Evolutionary conservation across 2,113 vertebrate genomes (phyloP).

Genomic region (Pyrgilauda ruficollis): DNA sequence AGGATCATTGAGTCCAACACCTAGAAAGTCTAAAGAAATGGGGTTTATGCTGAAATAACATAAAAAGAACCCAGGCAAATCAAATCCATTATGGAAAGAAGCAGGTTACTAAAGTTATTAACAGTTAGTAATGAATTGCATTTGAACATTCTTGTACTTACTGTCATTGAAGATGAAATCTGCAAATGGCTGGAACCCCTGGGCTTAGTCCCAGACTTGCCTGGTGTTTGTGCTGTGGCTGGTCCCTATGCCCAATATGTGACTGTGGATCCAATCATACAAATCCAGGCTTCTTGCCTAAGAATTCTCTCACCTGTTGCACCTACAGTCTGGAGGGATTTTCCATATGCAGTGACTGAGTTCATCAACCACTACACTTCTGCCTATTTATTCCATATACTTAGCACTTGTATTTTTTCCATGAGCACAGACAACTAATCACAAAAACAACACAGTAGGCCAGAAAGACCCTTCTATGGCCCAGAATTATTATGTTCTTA

Average conservation of each 20-base stretch:
- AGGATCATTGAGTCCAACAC: background rate
- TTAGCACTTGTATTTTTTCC: background rate
- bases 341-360: background rate
- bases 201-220: background rate
- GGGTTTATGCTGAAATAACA: background rate
- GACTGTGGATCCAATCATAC: background rate
- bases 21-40: background rate
- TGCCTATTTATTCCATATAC: background rate
- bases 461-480: background rate
- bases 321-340: background rate
- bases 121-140: background rate
- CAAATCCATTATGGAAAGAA: background rate
- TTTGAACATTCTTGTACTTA: background rate
- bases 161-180: background rate
- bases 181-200: accelerated
- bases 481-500: background rate
- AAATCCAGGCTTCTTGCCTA: background rate
- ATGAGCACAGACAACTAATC: background rate
- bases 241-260: background rate
- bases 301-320: background rate
- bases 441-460: background rate
- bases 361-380: background rate
- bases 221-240: background rate
- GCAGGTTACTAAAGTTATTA: background rate
- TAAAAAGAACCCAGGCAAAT: background rate